Conservation (phyloP, 2,888 invertebrate genomes). For the Cancer borealis region DNA sequence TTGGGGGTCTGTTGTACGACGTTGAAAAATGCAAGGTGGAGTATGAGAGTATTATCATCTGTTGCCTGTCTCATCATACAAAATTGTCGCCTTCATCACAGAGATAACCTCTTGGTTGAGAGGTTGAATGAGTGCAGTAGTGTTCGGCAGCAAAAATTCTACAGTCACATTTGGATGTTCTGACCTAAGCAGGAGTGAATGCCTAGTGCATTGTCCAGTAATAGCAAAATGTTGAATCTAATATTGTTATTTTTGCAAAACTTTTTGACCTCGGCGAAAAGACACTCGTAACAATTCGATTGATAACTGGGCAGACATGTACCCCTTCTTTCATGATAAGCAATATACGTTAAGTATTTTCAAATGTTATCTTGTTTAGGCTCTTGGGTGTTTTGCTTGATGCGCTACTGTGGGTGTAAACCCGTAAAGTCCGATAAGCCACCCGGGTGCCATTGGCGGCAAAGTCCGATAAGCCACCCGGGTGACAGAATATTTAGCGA, state of each 20-base stretch:
- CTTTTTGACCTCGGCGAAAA: neutral
- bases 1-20: no score
- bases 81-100: conserved; percentile 43
- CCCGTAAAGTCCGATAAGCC: neutral
- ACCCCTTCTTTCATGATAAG: conserved; percentile 40
- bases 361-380: neutral
- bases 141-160: conserved; percentile 11
- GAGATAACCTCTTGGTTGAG: conserved; percentile 45
- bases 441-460: no score
- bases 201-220: neutral
- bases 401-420: neutral
- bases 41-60: neutral
- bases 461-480: no score
- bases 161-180: neutral
- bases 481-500: no score
- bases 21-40: neutral
- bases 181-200: conserved; percentile 6
- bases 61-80: conserved; percentile 23
- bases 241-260: conserved; percentile 47
- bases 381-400: conserved; percentile 1
- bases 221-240: neutral
- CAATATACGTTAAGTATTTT: neutral
- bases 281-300: neutral
- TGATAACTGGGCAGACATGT: conserved; percentile 41
- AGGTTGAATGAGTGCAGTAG: conserved; percentile 37